phyloP scores from a whole-genome alignment of 2,797 vertebrate species.

The Vespertilio murinus region DNA sequence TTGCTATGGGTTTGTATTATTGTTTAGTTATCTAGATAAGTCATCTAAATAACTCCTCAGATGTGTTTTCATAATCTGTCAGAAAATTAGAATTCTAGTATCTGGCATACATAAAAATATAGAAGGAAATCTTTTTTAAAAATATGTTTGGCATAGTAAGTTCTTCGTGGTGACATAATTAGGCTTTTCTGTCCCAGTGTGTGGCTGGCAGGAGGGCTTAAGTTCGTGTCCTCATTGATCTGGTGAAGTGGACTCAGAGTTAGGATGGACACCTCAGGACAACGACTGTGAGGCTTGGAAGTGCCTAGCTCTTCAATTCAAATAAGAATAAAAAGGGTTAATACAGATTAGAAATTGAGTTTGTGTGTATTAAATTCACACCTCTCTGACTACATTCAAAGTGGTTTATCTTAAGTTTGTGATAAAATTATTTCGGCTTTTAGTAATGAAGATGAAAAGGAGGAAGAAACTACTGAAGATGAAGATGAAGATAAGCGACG shows the following conservation, averaged over 20 bases:
- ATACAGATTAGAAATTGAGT: not conserved
- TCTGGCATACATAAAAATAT: not conserved
- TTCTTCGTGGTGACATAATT: not conserved
- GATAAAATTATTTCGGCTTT: constrained; percentile 49
- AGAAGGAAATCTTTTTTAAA: not conserved
- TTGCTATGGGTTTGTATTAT: not conserved
- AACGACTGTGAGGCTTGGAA: not conserved
- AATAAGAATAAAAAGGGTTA: not conserved
- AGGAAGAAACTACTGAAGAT: constrained; percentile 94
- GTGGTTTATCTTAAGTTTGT: not conserved
- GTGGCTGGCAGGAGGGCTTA: not conserved
- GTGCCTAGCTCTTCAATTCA: not conserved
- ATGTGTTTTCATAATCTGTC: not conserved
- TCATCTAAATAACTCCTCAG: not conserved
- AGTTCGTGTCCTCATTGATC: not conserved
- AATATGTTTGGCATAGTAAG: not conserved
- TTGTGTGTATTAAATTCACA: not conserved
- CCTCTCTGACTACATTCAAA: not conserved
- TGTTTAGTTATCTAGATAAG: constrained; percentile 3
- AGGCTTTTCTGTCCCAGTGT: not conserved
- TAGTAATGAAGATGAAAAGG: constrained; percentile 96
- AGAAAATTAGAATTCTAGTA: constrained; percentile 17
- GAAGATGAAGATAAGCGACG: constrained; percentile 93
- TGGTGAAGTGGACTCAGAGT: not conserved
- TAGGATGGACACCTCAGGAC: not conserved